phyloP scores from a whole-genome alignment of 2,113 vertebrate genomes.

The Falcunculus frontatus region DNA sequence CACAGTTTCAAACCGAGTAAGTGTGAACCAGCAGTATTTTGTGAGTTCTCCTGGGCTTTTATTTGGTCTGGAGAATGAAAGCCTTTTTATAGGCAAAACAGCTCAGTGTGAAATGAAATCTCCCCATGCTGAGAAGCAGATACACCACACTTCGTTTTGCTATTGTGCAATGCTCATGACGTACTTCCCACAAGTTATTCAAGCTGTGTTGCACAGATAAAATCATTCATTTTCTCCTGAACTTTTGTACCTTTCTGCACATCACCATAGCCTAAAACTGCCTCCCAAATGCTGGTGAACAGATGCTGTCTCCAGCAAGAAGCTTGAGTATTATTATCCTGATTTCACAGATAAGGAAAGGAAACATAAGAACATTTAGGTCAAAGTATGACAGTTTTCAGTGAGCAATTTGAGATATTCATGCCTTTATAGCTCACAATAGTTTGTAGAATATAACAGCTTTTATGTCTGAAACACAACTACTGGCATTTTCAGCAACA shows the following conservation, averaged over 20 bases:
- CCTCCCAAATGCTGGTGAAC: not conserved
- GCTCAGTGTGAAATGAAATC: not conserved
- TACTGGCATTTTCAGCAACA: not conserved
- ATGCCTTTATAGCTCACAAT: not conserved
- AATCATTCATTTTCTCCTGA: not conserved
- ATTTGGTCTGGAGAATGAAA: not conserved
- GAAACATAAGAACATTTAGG: not conserved
- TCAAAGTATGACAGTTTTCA: not conserved
- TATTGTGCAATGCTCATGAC: not conserved
- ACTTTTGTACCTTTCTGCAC: not conserved
- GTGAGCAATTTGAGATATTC: not conserved
- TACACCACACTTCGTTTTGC: not conserved
- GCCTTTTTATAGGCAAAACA: not conserved
- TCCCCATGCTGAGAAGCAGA: not conserved
- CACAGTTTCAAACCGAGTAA: not conserved
- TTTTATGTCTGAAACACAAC: not conserved
- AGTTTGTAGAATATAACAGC: not conserved
- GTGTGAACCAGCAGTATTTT: not conserved
- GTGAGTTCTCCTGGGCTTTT: not conserved
- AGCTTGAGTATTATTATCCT: not conserved
- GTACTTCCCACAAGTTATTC: not conserved
- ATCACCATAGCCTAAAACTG: not conserved
- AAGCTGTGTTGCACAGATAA: not conserved
- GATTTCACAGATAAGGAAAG: not conserved
- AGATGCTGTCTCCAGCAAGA: not conserved